Conservation (phyloP, 2,888 invertebrate genomes). For the Cheilosia urbana region DNA sequence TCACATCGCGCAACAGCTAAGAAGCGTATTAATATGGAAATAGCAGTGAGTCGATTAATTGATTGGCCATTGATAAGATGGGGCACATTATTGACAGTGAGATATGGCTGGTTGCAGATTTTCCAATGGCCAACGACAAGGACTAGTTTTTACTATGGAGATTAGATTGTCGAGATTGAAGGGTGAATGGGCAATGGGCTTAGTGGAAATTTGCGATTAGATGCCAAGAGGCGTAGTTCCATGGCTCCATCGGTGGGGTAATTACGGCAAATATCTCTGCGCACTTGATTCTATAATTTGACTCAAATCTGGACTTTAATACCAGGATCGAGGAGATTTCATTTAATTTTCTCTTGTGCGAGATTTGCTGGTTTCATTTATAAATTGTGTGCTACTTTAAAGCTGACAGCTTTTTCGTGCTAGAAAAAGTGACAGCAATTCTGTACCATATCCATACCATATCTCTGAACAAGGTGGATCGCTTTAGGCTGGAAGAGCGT, state of each 20-base stretch:
- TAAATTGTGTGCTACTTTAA: too few species aligned
- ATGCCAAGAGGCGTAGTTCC: background rate
- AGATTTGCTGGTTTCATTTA: too few species aligned
- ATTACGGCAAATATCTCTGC: too few species aligned
- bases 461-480: too few species aligned
- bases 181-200: conserved; percentile 6
- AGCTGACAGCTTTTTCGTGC: too few species aligned
- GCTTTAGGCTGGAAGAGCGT: too few species aligned
- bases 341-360: too few species aligned
- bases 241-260: background rate
- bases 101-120: conserved; percentile 1
- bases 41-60: conserved; percentile 57
- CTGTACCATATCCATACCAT: too few species aligned
- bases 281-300: too few species aligned
- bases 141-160: conserved; percentile 18
- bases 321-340: too few species aligned
- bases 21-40: conserved; percentile 48
- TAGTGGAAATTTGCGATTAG: background rate
- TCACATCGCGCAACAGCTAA: conserved; percentile 52
- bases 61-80: conserved; percentile 71
- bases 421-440: too few species aligned
- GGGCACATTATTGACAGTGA: conserved; percentile 26
- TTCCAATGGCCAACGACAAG: background rate
- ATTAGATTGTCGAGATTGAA: conserved; percentile 18
- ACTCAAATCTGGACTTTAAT: too few species aligned